Percentiles rank a stretch among this genome's conserved stretches.
phyloP scores from a whole-genome alignment of 2,888 invertebrate species.

The Lottia gigantea region DNA sequence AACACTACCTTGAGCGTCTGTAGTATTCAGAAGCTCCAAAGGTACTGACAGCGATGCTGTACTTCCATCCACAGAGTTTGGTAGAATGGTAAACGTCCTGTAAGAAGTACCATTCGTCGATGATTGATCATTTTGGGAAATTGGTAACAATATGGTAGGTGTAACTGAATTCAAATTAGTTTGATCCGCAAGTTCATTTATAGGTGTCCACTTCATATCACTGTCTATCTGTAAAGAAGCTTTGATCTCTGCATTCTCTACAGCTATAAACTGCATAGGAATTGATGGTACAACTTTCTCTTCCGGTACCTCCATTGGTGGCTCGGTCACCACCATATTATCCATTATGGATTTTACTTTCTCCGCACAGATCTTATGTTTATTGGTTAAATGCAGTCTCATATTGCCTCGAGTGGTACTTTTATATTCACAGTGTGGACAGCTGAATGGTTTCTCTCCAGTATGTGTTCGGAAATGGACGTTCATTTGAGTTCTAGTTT shows the following conservation, averaged over 20 bases:
- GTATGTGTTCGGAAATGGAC: conserved; percentile 55
- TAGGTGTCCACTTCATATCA: not conserved
- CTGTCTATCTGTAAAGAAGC: conserved; percentile 11
- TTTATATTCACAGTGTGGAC: conserved; percentile 50
- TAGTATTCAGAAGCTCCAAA: no score
- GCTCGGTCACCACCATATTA: conserved; percentile 14
- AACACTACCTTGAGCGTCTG: not conserved
- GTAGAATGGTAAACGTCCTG: not conserved
- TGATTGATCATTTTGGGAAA: not conserved
- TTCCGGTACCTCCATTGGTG: conserved; percentile 1
- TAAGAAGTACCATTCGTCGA: not conserved
- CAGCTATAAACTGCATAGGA: not conserved
- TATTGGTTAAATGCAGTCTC: conserved; percentile 50
- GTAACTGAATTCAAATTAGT: not conserved
- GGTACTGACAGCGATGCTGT: not conserved
- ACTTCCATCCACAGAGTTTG: not conserved
- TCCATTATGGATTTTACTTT: conserved; percentile 42
- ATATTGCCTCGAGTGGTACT: conserved; percentile 58
- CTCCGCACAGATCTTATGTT: conserved; percentile 39
- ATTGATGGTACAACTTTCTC: not conserved
- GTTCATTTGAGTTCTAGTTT: conserved; percentile 53
- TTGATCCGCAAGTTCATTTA: not conserved
- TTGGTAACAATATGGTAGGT: not conserved
- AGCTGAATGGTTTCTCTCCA: conserved; percentile 55
- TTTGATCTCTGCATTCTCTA: conserved; percentile 3